Percentiles rank a stretch among this genome's conserved stretches.
These are phyloP conservation scores for Podarcis cretensis DNA, from an alignment of 2,113 vertebrate genomes.

Conservation along the genomic window DNA sequence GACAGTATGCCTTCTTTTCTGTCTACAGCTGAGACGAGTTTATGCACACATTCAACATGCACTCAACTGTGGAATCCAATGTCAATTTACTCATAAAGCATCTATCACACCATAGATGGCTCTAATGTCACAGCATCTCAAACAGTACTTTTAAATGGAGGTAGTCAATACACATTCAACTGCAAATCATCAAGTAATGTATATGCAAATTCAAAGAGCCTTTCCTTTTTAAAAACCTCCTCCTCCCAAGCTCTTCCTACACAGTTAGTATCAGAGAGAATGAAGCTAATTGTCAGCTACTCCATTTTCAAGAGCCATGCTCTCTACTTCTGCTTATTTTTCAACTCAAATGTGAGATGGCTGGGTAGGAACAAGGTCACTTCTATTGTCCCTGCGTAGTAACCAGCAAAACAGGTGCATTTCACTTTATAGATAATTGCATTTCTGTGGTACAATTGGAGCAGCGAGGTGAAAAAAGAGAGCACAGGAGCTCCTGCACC, in stretches of 20 bases:
- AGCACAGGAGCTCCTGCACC: background rate
- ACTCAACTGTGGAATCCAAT: background rate
- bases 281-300: too few species aligned
- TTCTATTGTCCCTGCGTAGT: background rate
- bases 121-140: background rate
- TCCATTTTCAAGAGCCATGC: too few species aligned
- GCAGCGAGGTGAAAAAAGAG: too few species aligned
- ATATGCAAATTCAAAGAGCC: background rate
- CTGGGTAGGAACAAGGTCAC: background rate
- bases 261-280: background rate
- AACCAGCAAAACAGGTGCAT: background rate
- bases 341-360: background rate
- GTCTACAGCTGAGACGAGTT: background rate
- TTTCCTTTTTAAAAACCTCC: background rate
- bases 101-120: background rate
- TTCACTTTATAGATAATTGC: background rate
- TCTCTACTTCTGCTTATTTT: background rate
- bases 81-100: background rate
- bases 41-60: background rate
- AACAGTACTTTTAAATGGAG: background rate
- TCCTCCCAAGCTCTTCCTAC: background rate
- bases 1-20: background rate
- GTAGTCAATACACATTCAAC: background rate
- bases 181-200: background rate
- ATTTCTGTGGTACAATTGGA: background rate